Percentiles rank a stretch among this genome's conserved stretches.
Evolutionary conservation across 2,888 invertebrate species (phyloP).

Genomic region (Escarpia spicata): DNA sequence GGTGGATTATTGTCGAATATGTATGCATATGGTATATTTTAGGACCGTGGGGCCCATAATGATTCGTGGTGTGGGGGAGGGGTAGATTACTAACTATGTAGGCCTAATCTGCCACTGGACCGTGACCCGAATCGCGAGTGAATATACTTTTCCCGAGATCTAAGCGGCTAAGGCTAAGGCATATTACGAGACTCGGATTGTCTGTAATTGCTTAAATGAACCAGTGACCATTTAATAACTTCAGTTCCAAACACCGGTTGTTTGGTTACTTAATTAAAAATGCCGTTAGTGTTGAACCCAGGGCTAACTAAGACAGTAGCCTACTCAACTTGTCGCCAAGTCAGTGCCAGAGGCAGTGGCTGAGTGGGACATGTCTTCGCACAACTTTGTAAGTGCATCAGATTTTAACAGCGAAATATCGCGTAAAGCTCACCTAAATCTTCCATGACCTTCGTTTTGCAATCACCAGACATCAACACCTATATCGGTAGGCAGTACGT

Average conservation of each 20-base stretch:
- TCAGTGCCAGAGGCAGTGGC: not conserved
- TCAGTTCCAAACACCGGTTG: not conserved
- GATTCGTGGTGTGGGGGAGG: not conserved
- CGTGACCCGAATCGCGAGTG: too few relatives aligned
- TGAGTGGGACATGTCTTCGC: not conserved
- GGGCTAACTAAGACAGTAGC: not conserved
- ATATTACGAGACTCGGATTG: not conserved
- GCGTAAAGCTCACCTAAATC: slow-evolving; percentile 16
- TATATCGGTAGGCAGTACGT: not conserved
- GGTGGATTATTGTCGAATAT: not conserved
- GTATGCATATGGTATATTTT: not conserved
- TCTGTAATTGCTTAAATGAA: not conserved
- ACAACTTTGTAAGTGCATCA: not conserved
- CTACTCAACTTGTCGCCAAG: not conserved
- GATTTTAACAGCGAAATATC: not conserved
- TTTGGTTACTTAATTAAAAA: not conserved
- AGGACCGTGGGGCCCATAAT: not conserved
- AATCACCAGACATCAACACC: slow-evolving; percentile 16
- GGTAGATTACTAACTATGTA: not conserved
- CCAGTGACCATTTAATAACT: not conserved
- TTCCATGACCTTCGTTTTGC: slow-evolving; percentile 1
- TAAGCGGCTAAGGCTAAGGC: too few relatives aligned
- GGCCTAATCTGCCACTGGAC: too few relatives aligned
- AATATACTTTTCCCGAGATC: too few relatives aligned
- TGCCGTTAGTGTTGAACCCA: not conserved